Evolutionary conservation across 2,797 vertebrate species (phyloP).

Genomic region (Bryconaethiops microstoma): DNA sequence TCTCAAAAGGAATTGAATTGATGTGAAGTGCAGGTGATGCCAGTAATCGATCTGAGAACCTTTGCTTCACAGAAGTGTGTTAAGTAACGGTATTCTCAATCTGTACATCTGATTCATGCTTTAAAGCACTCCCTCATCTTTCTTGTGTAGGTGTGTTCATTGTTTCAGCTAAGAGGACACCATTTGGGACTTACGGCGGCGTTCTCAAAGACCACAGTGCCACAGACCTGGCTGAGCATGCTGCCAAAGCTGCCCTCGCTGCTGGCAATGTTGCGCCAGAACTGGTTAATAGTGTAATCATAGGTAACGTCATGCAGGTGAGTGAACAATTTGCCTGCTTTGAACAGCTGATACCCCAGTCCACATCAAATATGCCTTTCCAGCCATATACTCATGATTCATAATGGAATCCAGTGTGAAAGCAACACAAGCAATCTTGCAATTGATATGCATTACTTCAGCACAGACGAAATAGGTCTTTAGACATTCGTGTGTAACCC

Average conservation of each 20-base stretch:
- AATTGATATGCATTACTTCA: too few species aligned
- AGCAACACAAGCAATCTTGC: too few species aligned
- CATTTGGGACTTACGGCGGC: conserved; percentile 91
- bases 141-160: conserved; percentile 86
- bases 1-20: too few species aligned
- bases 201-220: conserved; percentile 89
- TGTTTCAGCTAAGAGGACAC: conserved; percentile 94
- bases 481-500: too few species aligned
- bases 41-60: too few species aligned
- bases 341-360: not conserved
- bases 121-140: not conserved
- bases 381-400: not conserved
- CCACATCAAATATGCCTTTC: not conserved
- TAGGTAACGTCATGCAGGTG: conserved; percentile 95
- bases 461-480: too few species aligned
- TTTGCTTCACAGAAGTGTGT: too few species aligned
- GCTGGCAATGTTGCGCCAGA: conserved; percentile 88
- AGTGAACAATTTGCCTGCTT: conserved; percentile 19
- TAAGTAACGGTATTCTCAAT: too few species aligned
- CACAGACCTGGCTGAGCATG: conserved; percentile 87
- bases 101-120: too few species aligned
- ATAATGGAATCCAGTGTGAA: not conserved
- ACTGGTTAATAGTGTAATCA: conserved; percentile 86
- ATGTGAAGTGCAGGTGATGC: too few species aligned
- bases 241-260: conserved; percentile 85